Evolutionary conservation across 1,140 invertebrate genomes (phyloP), one percentile per base, ranked within the genome.

Genomic region (Phenacoccus solenopsis): DNA sequence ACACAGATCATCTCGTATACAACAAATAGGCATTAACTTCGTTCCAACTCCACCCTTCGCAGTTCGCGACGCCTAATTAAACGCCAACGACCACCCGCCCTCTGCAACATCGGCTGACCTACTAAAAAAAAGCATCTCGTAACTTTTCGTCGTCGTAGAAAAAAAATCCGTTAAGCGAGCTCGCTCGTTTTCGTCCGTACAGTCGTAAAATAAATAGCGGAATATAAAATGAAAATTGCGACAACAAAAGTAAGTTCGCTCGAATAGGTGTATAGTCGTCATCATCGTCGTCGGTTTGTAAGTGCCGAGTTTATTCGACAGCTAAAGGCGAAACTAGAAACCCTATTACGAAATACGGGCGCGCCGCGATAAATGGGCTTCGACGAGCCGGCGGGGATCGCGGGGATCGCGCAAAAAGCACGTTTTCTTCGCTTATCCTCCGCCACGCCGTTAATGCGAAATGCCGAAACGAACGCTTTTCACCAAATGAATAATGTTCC

Each of bases 241-340:
- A 49, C 38, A 49, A 49, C 38, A 49, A 49, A 49, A 49, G 5
- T 9, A 49, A 5, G 30, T 32, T 32, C 30, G 30, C 30, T 13
- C 13, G 5, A 13, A 2, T 49, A 49, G 38, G 38, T 49, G 20
- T n/a, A 49, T 49, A n/a, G 16, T 49, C 16, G 5, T 49, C 38
- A 49, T 49, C 38, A 2, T 49, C 38, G 16, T n/a, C 38, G 5
- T n/a, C 13, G 5, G 30, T 32, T 32, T 5, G 30, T 7, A 32
- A 32, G 30, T 32, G 30, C 30, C 30, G 56, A 64, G 59, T 64
- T 64, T 25, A 64, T 64, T 64, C 59, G 59, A 64, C 59, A 64
- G 59, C 25, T 64, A 22, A 64, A 64, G 59, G 59, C 59, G 21
- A 25, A 25, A 64, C 59, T 64, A 64, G 59, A 64, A 64, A 64